Percentiles rank a stretch among this genome's conserved stretches.
Evolutionary conservation across 1,140 invertebrate genomes (phyloP).

Genomic region (Apis florea): DNA sequence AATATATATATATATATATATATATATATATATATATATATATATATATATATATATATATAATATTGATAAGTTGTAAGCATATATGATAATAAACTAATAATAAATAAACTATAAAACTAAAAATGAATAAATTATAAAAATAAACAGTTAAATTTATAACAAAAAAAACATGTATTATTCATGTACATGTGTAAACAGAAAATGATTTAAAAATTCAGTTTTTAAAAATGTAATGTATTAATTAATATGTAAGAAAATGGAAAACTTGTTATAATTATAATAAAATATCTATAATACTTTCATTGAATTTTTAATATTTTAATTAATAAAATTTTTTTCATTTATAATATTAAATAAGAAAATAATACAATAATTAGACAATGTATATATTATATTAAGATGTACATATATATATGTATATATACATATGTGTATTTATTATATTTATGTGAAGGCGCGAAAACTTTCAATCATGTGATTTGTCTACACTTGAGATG

Average conservation of each 20-base stretch:
- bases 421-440: neutral
- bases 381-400: neutral
- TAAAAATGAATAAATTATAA: no score
- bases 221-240: neutral
- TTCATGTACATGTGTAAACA: neutral
- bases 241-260: neutral
- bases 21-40: neutral
- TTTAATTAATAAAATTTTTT: neutral
- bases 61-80: neutral
- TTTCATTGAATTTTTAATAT: neutral
- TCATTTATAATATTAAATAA: neutral
- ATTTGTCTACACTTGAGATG: neutral
- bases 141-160: neutral
- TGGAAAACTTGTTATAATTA: neutral
- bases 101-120: no score
- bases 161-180: no score
- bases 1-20: no score
- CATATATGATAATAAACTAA: neutral
- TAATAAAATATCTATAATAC: neutral
- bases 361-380: neutral
- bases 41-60: neutral
- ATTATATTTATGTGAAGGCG: neutral
- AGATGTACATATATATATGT: neutral
- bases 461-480: neutral
- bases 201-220: neutral